phyloP scores from a whole-genome alignment of 1,140 invertebrate genomes.

The Augochlora pura region DNA sequence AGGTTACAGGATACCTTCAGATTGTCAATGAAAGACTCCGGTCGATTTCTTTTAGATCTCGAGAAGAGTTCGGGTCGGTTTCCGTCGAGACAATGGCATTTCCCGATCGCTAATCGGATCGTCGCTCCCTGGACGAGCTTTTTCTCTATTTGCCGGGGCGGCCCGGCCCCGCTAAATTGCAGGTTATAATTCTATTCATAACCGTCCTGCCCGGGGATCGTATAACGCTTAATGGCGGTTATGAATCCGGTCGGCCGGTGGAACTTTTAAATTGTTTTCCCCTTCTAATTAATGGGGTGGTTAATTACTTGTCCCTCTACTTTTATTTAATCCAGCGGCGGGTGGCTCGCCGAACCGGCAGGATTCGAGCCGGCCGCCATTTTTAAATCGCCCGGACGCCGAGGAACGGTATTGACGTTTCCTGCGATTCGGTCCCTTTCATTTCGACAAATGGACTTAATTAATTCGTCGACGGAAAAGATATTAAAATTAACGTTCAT shows the following conservation, averaged over 20 bases:
- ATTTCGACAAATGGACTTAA: no score
- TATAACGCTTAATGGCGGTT: not conserved
- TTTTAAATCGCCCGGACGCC: not conserved
- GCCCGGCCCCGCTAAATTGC: not conserved
- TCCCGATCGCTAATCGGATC: no score
- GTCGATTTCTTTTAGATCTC: no score
- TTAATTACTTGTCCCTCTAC: not conserved
- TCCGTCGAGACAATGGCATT: no score
- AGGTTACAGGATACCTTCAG: no score
- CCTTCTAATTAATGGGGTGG: not conserved
- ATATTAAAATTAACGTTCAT: no score
- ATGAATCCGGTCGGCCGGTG: not conserved
- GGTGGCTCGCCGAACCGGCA: not conserved
- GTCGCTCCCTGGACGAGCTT: no score
- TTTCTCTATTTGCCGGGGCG: not conserved
- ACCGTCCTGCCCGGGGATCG: not conserved
- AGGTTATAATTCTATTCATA: not conserved
- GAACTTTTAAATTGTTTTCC: not conserved
- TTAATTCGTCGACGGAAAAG: no score
- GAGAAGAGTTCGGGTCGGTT: no score
- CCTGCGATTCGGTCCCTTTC: no score
- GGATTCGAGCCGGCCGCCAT: not conserved
- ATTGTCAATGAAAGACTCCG: no score
- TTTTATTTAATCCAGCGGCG: not conserved
- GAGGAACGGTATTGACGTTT: no score